Conservation (phyloP, 1,140 invertebrate species). For the Tetraneura akinire region DNA sequence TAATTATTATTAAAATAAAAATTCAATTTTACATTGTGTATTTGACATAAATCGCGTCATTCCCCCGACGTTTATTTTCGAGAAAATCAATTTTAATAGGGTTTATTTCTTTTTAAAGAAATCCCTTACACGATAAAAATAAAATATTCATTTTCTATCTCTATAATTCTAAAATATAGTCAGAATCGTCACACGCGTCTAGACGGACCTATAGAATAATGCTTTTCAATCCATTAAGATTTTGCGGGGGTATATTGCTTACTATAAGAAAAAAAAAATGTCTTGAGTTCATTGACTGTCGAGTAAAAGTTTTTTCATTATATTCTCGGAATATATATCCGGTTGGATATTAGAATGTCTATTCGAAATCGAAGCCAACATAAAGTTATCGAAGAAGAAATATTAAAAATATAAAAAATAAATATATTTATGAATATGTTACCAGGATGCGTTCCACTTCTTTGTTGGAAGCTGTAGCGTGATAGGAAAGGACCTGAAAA, state of each 20-base stretch:
- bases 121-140: background rate
- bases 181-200: background rate
- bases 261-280: background rate
- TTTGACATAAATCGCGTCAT: no score
- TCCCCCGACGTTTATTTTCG: no score
- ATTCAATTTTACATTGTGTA: no score
- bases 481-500: constrained; percentile 67
- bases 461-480: constrained; percentile 66
- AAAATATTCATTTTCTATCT: background rate
- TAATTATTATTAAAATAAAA: background rate
- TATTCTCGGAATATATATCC: background rate
- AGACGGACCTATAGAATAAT: background rate
- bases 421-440: constrained; percentile 6
- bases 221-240: constrained; percentile 15
- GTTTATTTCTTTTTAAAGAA: no score
- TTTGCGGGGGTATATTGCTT: background rate
- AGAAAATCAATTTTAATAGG: no score
- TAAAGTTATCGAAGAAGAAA: background rate
- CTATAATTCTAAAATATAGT: background rate
- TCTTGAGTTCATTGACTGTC: constrained; percentile 12
- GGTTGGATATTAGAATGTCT: background rate
- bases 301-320: constrained; percentile 40
- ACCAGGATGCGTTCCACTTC: constrained; percentile 63
- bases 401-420: background rate
- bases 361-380: background rate